phyloP scores from a whole-genome alignment of 1,140 invertebrate genomes.

The Drosophila chauvacae region DNA sequence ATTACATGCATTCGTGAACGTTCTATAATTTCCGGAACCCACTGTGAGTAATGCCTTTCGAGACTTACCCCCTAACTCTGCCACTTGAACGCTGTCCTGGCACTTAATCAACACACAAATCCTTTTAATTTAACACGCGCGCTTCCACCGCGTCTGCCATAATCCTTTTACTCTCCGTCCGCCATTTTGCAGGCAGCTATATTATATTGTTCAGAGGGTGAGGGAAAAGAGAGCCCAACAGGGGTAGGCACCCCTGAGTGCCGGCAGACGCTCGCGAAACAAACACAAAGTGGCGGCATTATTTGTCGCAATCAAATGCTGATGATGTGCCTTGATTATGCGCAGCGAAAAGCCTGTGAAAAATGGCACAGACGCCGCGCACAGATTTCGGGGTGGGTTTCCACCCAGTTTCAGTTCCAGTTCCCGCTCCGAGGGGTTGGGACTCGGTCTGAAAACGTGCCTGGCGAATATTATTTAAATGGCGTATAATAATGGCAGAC shows the following conservation, averaged over 20 bases:
- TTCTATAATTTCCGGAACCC: background rate
- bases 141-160: slow-evolving; percentile 34
- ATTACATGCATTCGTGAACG: background rate
- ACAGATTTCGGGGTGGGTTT: slow-evolving; percentile 37
- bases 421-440: slow-evolving; percentile 1
- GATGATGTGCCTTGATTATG: slow-evolving; percentile 82
- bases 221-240: background rate
- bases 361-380: slow-evolving; percentile 57
- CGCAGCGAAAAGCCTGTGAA: slow-evolving; percentile 63
- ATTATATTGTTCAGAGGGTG: background rate
- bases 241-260: slow-evolving; percentile 46
- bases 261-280: slow-evolving; percentile 40
- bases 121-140: slow-evolving; percentile 76
- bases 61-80: slow-evolving; percentile 9
- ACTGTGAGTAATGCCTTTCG: background rate
- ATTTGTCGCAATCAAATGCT: slow-evolving; percentile 84
- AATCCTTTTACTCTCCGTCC: slow-evolving; percentile 32
- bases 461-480: slow-evolving; percentile 84
- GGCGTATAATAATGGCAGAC: slow-evolving; percentile 84
- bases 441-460: slow-evolving; percentile 55
- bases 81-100: slow-evolving; percentile 35
- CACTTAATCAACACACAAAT: slow-evolving; percentile 81
- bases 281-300: slow-evolving; percentile 83
- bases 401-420: background rate
- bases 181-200: slow-evolving; percentile 56